Evolutionary conservation across 2,888 invertebrate genomes (phyloP), one percentile per base, ranked within the genome.

Genomic region (Megastigmus dorsalis): DNA sequence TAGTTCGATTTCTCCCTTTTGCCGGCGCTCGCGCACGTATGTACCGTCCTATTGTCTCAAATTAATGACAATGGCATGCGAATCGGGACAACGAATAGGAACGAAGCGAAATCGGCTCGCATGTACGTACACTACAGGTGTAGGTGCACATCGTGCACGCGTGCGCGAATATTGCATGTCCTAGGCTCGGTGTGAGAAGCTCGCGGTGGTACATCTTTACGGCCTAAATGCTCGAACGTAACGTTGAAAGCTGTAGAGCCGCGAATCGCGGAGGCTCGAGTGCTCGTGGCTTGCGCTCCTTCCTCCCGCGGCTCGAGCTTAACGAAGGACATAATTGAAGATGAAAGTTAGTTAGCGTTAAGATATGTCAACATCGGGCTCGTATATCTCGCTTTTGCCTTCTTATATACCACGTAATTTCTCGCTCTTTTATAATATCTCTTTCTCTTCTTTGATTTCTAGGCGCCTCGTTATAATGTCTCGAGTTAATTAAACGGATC

Each of bases 301-400:
- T n/a, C n/a, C n/a, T n/a, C n/a, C n/a, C 23, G 59, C 48, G 26
- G 38, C 59, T 59, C 36, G 23, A 57, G 36, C 23, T 10, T 48
- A 48, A 57, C 67, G 57, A 55, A 68, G 57, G 48, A 48, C 57
- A 57, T 48, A 68, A 68, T 57, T 59, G 38, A 50, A 68, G 59
- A 68, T 68, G 59, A 68, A 57, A 48, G 36, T 57, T 55, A 26
- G 15, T 68, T n/a, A 48, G 20, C 36, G 41, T 50, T 30, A 50
- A 23, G 68, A 33, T 28, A n/a, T n/a, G 68, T 54, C 30, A 38
- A 54, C 66, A 20, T n/a, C n/a, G n/a, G 23, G 54, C 66, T 15
- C 23, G n/a, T n/a, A 28, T 41, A 23, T n/a, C 57, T 18, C 33
- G 33, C 33, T 26, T n/a, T 30, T 60, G n/a, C 13, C 9, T 45